phyloP scores from a whole-genome alignment of 2,888 invertebrate genomes.

The Adelognathus sp. region DNA sequence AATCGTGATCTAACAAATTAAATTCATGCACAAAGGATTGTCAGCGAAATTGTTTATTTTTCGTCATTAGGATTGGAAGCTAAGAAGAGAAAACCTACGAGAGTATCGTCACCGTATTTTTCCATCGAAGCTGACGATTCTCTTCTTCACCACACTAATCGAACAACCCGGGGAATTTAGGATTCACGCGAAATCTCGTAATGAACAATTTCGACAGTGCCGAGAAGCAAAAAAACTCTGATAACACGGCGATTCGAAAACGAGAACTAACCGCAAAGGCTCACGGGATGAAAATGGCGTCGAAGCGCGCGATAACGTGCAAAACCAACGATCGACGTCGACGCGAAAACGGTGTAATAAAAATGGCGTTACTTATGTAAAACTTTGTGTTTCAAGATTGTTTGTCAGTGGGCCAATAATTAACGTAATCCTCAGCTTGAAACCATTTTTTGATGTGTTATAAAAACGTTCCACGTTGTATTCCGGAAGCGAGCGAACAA shows the following conservation, averaged over 20 bases:
- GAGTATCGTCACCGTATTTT: not conserved
- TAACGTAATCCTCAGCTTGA: not conserved
- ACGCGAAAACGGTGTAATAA: not conserved
- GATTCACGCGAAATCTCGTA: not conserved
- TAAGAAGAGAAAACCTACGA: not conserved
- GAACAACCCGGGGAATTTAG: not conserved
- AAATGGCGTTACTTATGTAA: not conserved
- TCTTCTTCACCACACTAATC: not conserved
- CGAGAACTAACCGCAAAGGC: not conserved
- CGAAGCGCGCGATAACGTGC: not conserved
- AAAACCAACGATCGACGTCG: not conserved
- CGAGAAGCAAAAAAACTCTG: not conserved
- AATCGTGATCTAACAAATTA: not conserved
- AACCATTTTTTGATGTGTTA: not conserved
- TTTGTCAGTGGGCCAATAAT: too few relatives aligned
- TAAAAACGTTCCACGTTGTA: too few relatives aligned
- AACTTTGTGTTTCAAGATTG: not conserved
- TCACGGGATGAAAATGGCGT: slow-evolving; percentile 19
- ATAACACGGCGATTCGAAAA: slow-evolving; percentile 11
- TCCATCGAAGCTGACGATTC: not conserved
- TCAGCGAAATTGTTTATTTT: not conserved
- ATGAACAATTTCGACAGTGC: not conserved
- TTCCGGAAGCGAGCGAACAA: too few relatives aligned
- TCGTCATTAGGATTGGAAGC: not conserved
- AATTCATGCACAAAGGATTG: not conserved